Evolutionary conservation across 2,113 vertebrate species (phyloP), one percentile per base, ranked within the genome.

Genomic region (Sebastes fasciatus): DNA sequence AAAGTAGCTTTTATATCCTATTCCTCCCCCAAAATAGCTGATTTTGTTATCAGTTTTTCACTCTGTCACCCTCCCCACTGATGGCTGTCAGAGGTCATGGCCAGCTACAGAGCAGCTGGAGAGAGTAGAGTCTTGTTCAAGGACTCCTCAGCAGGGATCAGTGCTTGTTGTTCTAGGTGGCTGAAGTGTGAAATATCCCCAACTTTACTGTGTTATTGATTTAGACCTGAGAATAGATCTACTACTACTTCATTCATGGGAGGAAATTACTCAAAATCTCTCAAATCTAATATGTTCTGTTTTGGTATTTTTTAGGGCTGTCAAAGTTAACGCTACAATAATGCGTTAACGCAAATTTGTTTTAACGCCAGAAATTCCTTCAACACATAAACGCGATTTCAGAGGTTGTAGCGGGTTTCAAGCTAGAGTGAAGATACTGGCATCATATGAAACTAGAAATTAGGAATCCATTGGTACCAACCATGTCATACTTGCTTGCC

Each of bases 71-170:
- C 42, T 58, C 68, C 26, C 19, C 54, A 17, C 68, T 17, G 45
- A 77, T 17, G 49, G 21, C 54, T 4, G 5, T 74, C 49, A 80
- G 52, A 68, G 79, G 64, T 80, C 75, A 80, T 17, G 69, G 58
- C 5, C 55, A 23, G 17, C 55, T 4, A 40, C 66, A 72, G 51
- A 68, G 54, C 68, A 72, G 86, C 68, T 60, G 65, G 54, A 82
- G 19, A 34, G 21, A 17, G 58, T 1, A 4, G 14, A 34, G 73
- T 48, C 55, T 51, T 58, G 74, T 73, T 78, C 66, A 65, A 43
- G 74, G 64, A 52, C 55, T 26, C 26, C 45, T 9, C 60, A 45
- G 45, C 69, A 55, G 40, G n/a, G 14, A 52, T 0, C 2, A 58
- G 46, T 34, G 17, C 73, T 75, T 79, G 68, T 71, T 61, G 34